Percentiles rank a stretch among this genome's conserved stretches.
Evolutionary conservation across 2,113 vertebrate species (phyloP).

Genomic region (Silurus meridionalis): DNA sequence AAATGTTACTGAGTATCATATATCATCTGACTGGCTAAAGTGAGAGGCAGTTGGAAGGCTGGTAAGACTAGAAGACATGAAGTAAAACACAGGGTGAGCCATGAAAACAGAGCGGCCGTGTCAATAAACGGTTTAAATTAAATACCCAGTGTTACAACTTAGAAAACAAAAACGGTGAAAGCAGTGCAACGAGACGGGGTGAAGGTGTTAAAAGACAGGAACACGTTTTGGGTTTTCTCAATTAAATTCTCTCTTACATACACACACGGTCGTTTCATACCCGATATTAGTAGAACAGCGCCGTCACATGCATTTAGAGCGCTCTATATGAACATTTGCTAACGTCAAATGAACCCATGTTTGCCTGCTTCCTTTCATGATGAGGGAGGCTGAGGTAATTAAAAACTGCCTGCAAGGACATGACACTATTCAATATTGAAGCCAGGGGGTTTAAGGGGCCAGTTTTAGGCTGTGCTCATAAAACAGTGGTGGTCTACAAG

Average conservation of each 20-base stretch:
- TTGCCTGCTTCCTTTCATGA: slow-evolving; percentile 18
- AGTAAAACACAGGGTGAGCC: slow-evolving; percentile 42
- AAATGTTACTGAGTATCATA: slow-evolving; percentile 70
- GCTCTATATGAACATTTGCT: not conserved
- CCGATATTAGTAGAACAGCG: slow-evolving; percentile 30
- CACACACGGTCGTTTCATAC: slow-evolving; percentile 9
- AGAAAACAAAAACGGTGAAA: slow-evolving; percentile 54
- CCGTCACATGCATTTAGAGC: not conserved
- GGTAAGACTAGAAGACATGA: slow-evolving; percentile 65
- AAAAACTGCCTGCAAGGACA: slow-evolving; percentile 11
- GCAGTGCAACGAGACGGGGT: slow-evolving; percentile 48
- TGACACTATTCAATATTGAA: not conserved
- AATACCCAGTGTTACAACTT: slow-evolving; percentile 72
- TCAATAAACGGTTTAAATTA: slow-evolving; percentile 55
- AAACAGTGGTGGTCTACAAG: slow-evolving; percentile 60
- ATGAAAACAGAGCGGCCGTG: slow-evolving; percentile 41
- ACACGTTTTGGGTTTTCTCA: slow-evolving; percentile 48
- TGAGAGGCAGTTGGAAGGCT: slow-evolving; percentile 79
- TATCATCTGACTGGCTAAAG: slow-evolving; percentile 68
- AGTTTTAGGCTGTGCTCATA: slow-evolving; percentile 40
- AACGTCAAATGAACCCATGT: not conserved
- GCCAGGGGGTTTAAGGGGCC: not conserved
- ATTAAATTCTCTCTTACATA: not conserved
- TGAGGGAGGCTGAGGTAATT: slow-evolving; percentile 44
- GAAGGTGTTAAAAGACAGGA: slow-evolving; percentile 55